These are phyloP conservation scores for Poeciliopsis occidentalis DNA, from an alignment of 2,113 vertebrate genomes.

Conservation along the genomic window DNA sequence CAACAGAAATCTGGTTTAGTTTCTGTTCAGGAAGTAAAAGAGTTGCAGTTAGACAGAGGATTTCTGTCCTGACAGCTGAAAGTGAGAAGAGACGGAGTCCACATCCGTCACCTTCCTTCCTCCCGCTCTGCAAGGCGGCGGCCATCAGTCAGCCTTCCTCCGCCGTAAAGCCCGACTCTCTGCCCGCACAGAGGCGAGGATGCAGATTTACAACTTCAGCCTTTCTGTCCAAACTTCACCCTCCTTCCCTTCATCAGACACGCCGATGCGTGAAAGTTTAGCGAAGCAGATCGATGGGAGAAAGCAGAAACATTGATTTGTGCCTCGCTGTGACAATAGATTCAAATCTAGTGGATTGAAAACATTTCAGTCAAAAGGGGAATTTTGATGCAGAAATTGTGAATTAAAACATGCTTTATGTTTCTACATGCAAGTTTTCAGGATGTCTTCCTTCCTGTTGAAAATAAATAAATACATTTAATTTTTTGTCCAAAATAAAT, in stretches of 20 bases:
- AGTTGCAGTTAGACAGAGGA: neutral
- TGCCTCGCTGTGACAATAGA: neutral
- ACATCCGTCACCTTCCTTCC: slow-evolving; percentile 25
- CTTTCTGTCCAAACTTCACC: slow-evolving; percentile 4
- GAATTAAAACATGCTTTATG: neutral
- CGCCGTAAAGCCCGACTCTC: slow-evolving; percentile 29
- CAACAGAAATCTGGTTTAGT: neutral
- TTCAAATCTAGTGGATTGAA: slow-evolving; percentile 3
- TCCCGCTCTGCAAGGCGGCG: slow-evolving; percentile 14
- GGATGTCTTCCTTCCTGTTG: no score
- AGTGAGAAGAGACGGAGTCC: slow-evolving; percentile 5
- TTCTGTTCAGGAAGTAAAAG: neutral
- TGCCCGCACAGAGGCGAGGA: neutral
- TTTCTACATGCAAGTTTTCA: neutral
- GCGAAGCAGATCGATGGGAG: slow-evolving; percentile 1
- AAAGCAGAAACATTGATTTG: slow-evolving; percentile 7
- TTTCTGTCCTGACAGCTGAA: neutral
- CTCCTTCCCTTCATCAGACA: neutral
- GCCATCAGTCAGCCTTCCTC: slow-evolving; percentile 40
- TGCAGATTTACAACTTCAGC: slow-evolving; percentile 37
- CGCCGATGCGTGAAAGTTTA: neutral
- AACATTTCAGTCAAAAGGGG: neutral
- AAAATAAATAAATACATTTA: no score
- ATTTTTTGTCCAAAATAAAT: no score
- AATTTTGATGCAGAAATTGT: neutral